Conservation (phyloP, 2,888 invertebrate species). For the Abscondita cerata region DNA sequence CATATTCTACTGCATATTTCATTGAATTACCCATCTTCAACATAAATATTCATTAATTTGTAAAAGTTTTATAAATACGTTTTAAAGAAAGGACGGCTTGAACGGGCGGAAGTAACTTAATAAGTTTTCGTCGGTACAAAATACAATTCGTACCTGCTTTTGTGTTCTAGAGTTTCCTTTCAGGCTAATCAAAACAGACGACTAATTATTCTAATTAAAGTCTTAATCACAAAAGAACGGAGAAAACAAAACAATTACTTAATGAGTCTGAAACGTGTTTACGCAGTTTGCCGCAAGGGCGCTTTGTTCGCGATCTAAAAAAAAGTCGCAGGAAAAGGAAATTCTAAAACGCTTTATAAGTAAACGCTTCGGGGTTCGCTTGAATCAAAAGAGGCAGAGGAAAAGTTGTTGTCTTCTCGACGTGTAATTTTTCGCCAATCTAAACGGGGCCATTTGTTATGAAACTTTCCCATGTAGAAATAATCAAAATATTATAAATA, state of each 20-base stretch:
- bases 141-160: constrained; percentile 32
- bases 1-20: too few relatives aligned
- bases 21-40: too few relatives aligned
- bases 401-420: constrained; percentile 18
- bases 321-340: constrained; percentile 20
- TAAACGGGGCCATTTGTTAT: constrained; percentile 30
- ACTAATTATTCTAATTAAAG: constrained; percentile 45
- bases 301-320: constrained; percentile 24
- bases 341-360: constrained; percentile 32
- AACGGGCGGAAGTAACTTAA: constrained; percentile 31
- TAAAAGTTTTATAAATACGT: too few relatives aligned
- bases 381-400: constrained; percentile 2
- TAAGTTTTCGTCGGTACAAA: constrained; percentile 32
- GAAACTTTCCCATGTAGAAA: constrained; percentile 25
- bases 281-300: constrained; percentile 33
- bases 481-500: constrained; percentile 35
- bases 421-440: constrained; percentile 18
- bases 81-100: too few relatives aligned
- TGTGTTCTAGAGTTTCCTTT: constrained; percentile 34
- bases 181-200: constrained; percentile 43
- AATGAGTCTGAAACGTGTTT: constrained; percentile 37
- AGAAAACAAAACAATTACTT: constrained; percentile 43
- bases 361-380: constrained; percentile 25
- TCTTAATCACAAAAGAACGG: constrained; percentile 40
- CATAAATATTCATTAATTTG: too few relatives aligned